Conservation (phyloP, 2,797 vertebrate species). For the Taenioides sp. region DNA sequence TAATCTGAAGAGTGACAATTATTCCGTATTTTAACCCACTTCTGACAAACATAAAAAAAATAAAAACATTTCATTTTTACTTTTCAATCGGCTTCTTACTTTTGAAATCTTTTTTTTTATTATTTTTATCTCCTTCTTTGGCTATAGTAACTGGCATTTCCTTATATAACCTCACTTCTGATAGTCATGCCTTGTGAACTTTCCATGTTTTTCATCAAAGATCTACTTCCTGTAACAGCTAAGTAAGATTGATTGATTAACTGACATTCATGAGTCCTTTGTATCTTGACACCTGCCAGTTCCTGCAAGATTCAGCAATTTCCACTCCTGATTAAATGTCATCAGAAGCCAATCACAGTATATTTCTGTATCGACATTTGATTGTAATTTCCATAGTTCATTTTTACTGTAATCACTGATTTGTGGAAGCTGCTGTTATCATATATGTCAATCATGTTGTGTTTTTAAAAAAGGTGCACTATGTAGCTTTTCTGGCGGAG, state of each 20-base stretch:
- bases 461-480: not conserved
- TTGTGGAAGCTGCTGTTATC: not conserved
- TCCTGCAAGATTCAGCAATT: constrained; percentile 7
- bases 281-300: constrained; percentile 5
- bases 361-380: not conserved
- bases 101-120: too few relatives aligned
- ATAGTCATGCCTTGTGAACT: constrained; percentile 22
- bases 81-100: too few relatives aligned
- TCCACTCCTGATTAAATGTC: constrained; percentile 7
- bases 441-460: not conserved
- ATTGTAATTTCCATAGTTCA: constrained; percentile 18
- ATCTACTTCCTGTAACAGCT: not conserved
- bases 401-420: constrained; percentile 10
- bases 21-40: too few relatives aligned
- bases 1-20: not conserved
- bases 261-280: constrained; percentile 13
- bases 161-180: constrained; percentile 36
- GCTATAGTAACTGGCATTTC: constrained; percentile 28
- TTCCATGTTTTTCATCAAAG: constrained; percentile 15
- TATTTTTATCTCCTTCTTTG: not conserved
- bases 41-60: not conserved
- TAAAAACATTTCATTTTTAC: too few relatives aligned
- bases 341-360: not conserved
- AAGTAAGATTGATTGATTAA: constrained; percentile 25
- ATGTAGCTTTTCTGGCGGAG: too few relatives aligned